These are phyloP conservation scores for Acipenser transmontanus DNA, from an alignment of 2,797 vertebrate species.

Conservation along the genomic window DNA sequence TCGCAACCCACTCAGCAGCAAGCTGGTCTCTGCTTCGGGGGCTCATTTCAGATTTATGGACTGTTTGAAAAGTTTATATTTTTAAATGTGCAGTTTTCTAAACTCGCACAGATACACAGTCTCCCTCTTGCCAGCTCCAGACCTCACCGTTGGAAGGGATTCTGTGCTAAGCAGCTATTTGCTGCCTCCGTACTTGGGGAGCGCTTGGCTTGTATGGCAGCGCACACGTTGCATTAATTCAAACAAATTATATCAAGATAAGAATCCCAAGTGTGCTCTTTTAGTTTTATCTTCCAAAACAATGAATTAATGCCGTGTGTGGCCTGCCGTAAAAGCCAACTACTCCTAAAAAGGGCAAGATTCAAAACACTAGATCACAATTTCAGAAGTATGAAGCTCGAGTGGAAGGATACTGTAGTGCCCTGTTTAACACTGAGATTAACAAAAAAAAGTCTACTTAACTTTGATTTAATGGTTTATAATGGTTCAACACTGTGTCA, in stretches of 20 bases:
- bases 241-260: constrained; percentile 23
- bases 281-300: no score
- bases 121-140: constrained; percentile 19
- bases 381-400: no score
- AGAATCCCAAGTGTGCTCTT: constrained; percentile 11
- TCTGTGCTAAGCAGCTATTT: constrained; percentile 17
- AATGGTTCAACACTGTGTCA: no score
- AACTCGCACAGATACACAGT: constrained; percentile 13
- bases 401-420: no score
- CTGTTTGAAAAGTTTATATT: constrained; percentile 19
- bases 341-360: no score
- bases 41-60: constrained; percentile 6
- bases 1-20: constrained; percentile 14
- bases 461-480: no score
- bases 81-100: constrained; percentile 24
- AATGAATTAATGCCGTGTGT: no score
- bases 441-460: no score
- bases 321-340: no score
- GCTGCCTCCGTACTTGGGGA: constrained; percentile 21
- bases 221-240: constrained; percentile 18
- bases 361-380: no score
- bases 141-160: constrained; percentile 19
- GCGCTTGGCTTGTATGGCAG: constrained; percentile 15
- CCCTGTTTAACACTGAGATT: no score
- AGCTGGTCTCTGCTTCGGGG: constrained; percentile 9